Base-by-base conservation (phyloP, 35 echinoderm and acorn worm genomes). In the Patiria miniata region DNA sequence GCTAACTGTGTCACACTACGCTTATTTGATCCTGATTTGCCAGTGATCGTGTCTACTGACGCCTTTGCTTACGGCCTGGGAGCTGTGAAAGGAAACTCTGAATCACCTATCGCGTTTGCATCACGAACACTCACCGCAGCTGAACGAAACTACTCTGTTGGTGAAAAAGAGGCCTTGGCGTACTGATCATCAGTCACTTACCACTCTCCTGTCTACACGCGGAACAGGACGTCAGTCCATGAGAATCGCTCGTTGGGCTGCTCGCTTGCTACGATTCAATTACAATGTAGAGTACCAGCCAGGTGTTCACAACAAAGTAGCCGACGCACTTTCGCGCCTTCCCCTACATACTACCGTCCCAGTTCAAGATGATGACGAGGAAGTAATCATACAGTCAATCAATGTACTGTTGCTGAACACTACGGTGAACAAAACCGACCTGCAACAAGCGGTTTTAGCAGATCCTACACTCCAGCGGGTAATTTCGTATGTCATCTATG, bases 151-250 rank as follows among this genome's bases (percentile, higher is more conserved):
- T 95, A 87, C 50, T 95, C 79, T 5, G 57, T 53, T 22, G 77
- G 79, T 52, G 79, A 91, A 79, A 83, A 60, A 69, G 78, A 87
- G 83, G 88, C 88, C 18, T 59, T 90, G 26, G 82, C 88, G 93
- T 18, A 94, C 87, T 39, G 88, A 94, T 34, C 93, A 94, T 51
- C 93, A 87, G 40, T 68, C 93, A 17, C 76, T 94, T 14, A 83
- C 59, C 17, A 86, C 87, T 10, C 59, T 94, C 82, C 79, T 94
- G 19, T 78, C 59, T 39, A 83, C 73, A 7, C 69, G 40, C 30
- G 93, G 88, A 51, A 82, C 83, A 16, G 93, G 93, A 37, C 87
- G 83, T 6, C 76, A 81, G 55, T 81, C 93, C 5, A 86, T 94
- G 83, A 36, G 83, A 19, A 91, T 94, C 69, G 87, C 87, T 5